phyloP scores from a whole-genome alignment of 2,888 invertebrate genomes.

The Leucophenga maculata region DNA sequence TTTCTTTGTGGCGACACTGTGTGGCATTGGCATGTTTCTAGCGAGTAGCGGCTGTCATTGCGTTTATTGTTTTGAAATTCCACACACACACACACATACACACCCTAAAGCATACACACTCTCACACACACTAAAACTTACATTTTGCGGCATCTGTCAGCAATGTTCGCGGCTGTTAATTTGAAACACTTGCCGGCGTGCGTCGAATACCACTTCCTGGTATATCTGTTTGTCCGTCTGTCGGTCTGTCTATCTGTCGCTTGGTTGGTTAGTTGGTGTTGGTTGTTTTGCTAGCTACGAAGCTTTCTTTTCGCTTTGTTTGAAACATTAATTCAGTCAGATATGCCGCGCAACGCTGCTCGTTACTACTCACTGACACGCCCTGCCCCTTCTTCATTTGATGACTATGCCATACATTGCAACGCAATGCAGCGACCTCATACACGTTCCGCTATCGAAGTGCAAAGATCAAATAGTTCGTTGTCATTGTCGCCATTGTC shows the following conservation, averaged over 20 bases:
- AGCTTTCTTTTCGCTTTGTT: constrained; percentile 40
- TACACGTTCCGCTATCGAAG: constrained; percentile 55
- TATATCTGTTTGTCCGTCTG: constrained; percentile 32
- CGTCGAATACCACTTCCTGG: constrained; percentile 49
- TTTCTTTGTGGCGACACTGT: not conserved
- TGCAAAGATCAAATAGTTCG: constrained; percentile 64
- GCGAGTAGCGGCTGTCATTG: constrained; percentile 6
- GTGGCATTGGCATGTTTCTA: constrained; percentile 6
- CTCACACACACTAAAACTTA: constrained; percentile 3
- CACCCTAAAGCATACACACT: constrained; percentile 1
- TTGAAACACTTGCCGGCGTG: constrained; percentile 42
- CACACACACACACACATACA: constrained; percentile 33
- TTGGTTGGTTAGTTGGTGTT: not conserved
- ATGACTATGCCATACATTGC: not conserved
- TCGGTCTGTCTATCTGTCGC: not conserved
- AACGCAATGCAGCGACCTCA: constrained; percentile 8
- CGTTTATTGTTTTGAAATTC: constrained; percentile 34
- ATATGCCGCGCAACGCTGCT: constrained; percentile 25
- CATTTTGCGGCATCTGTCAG: constrained; percentile 21
- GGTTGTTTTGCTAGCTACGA: constrained; percentile 2
- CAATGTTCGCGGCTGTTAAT: constrained; percentile 49
- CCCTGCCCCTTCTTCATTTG: not conserved
- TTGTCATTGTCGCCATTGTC: constrained; percentile 39
- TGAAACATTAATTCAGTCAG: constrained; percentile 45
- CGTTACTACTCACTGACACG: not conserved